phyloP scores from a whole-genome alignment of 2,888 invertebrate genomes.

The Deladenus siricidicola region DNA sequence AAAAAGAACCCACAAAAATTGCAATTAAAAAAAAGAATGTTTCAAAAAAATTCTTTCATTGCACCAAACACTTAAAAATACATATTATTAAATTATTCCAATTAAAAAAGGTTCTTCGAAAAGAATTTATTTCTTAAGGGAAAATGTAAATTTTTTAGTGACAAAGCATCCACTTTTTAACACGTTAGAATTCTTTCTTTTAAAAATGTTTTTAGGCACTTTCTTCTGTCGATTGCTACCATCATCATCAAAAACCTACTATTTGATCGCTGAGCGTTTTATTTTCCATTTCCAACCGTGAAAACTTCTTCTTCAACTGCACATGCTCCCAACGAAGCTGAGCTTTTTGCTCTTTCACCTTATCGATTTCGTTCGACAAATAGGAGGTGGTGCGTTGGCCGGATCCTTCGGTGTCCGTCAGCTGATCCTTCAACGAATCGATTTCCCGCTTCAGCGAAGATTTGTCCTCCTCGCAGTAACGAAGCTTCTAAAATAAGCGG shows the following conservation, averaged over 20 bases:
- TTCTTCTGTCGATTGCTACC: no score
- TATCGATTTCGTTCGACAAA: conserved; percentile 18
- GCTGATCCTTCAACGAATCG: conserved; percentile 13
- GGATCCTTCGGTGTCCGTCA: conserved; percentile 14
- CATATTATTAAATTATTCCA: no score
- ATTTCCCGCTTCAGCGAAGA: conserved; percentile 8
- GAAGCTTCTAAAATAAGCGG: conserved; percentile 18
- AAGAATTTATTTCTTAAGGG: no score
- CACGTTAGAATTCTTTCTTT: no score
- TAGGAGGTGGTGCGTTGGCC: conserved; percentile 11
- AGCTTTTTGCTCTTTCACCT: conserved; percentile 22
- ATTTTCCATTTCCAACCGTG: conserved; percentile 10
- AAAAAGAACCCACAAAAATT: no score
- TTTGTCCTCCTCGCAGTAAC: conserved; percentile 17
- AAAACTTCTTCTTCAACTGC: conserved; percentile 18
- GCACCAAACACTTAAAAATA: no score
- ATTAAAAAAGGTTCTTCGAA: no score
- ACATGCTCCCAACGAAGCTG: conserved; percentile 23
- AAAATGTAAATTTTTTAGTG: no score
- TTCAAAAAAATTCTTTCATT: no score
- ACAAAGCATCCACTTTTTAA: no score
- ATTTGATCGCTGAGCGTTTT: not conserved
- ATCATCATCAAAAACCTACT: not conserved
- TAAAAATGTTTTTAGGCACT: no score
- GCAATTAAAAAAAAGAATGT: no score